Evolutionary conservation across 2,888 invertebrate species (phyloP).

Genomic region (Teinopalpus imperialis): DNA sequence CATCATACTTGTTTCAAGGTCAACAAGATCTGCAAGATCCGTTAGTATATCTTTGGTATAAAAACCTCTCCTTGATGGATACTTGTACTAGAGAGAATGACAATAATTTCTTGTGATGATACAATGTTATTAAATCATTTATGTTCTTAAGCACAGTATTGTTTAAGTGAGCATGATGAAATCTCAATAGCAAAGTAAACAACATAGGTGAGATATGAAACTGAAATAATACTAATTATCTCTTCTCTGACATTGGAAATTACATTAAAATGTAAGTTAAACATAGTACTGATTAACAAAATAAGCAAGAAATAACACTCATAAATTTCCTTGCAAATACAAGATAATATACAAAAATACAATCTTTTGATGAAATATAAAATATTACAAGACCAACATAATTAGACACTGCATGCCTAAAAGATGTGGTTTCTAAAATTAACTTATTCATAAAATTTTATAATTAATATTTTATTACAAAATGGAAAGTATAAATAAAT

Average conservation of each 20-base stretch:
- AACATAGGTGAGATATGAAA: neutral
- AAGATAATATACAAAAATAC: conserved; percentile 3
- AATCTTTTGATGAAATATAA: conserved; percentile 8
- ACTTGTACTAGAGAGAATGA: conserved; percentile 10
- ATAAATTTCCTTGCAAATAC: conserved; percentile 4
- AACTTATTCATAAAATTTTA: too few species aligned
- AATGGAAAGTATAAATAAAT: too few species aligned
- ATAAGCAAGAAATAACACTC: conserved; percentile 11
- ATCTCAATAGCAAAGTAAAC: conserved; percentile 9
- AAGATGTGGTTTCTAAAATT: too few species aligned
- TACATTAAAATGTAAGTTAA: conserved; percentile 8
- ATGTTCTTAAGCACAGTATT: neutral
- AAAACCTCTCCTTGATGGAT: conserved; percentile 15
- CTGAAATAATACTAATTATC: conserved; percentile 12
- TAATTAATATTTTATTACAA: too few species aligned
- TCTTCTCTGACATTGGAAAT: conserved; percentile 2
- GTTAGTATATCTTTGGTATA: conserved; percentile 15
- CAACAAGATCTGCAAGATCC: conserved; percentile 22
- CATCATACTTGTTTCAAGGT: conserved; percentile 17
- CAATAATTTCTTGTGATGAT: conserved; percentile 4
- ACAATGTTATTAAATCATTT: neutral
- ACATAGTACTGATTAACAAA: conserved; percentile 14
- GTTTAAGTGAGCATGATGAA: conserved; percentile 9
- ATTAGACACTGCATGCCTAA: too few species aligned
- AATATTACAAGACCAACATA: neutral